A percentile compares a stretch with the other conserved stretches of the same genome.
phyloP scores from a whole-genome alignment of 1,140 invertebrate genomes.

The Condylostylus longicornis region DNA sequence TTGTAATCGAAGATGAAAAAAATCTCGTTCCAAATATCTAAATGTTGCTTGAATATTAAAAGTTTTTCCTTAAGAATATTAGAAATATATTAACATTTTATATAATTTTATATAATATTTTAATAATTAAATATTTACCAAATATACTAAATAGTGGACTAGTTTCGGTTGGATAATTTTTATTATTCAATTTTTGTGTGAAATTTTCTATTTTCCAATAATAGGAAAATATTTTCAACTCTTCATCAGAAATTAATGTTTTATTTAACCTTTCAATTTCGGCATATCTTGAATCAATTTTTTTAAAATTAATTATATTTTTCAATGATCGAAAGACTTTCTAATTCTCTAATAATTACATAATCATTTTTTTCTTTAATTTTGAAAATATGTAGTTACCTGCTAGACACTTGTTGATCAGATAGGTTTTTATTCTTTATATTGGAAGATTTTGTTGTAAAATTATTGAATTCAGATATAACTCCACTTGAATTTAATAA shows the following conservation, averaged over 20 bases:
- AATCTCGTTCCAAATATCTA: conserved; percentile 24
- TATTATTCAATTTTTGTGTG: conserved; percentile 17
- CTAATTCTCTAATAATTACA: background rate
- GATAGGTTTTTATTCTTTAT: too few species aligned
- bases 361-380: background rate
- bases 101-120: background rate
- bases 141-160: conserved; percentile 27
- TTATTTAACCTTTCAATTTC: conserved; percentile 26
- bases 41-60: conserved; percentile 22
- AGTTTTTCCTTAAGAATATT: conserved; percentile 14
- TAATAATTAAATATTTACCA: conserved; percentile 11
- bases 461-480: too few species aligned
- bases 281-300: background rate
- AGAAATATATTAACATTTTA: background rate
- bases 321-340: background rate
- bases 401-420: too few species aligned
- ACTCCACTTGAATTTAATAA: too few species aligned
- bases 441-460: too few species aligned
- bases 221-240: conserved; percentile 24
- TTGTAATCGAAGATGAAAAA: conserved; percentile 20
- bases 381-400: too few species aligned
- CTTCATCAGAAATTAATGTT: conserved; percentile 21
- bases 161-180: conserved; percentile 8
- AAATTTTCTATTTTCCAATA: conserved; percentile 29
- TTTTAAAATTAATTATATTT: background rate